Conservation (phyloP, 92 coral and sea anemone species). For the Paragorgia papillata region DNA sequence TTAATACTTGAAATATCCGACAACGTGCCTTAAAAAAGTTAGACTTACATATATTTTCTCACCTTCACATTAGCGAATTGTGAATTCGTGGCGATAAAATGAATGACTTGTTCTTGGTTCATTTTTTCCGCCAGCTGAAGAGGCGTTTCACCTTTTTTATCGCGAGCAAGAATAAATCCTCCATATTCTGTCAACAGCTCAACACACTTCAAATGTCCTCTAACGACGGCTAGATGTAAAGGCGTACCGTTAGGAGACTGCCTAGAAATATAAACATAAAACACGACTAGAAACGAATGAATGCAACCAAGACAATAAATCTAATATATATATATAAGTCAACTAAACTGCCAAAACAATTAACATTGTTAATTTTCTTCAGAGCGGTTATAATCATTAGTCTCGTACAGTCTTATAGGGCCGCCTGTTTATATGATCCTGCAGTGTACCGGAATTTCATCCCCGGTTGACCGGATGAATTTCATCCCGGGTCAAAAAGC, state of each 20-base stretch:
- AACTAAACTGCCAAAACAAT: too few species aligned
- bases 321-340: too few species aligned
- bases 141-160: conserved; percentile 66
- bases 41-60: not conserved
- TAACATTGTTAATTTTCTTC: too few species aligned
- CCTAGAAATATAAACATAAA: conserved; percentile 41
- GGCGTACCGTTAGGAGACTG: conserved; percentile 76
- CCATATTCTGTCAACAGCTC: conserved; percentile 65
- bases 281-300: not conserved
- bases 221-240: conserved; percentile 70
- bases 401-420: too few species aligned
- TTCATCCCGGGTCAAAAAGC: too few species aligned
- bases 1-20: too few species aligned
- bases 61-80: not conserved
- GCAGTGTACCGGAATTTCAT: too few species aligned
- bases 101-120: conserved; percentile 44
- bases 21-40: too few species aligned
- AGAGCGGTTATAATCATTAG: too few species aligned
- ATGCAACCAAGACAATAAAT: too few species aligned
- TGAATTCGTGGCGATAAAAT: conserved; percentile 56
- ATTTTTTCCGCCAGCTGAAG: conserved; percentile 57
- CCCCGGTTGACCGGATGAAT: too few species aligned
- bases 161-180: conserved; percentile 61
- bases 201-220: conserved; percentile 60
- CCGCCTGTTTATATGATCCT: too few species aligned